phyloP scores from a whole-genome alignment of 2,113 vertebrate genomes.

The Zosterops japonicus region DNA sequence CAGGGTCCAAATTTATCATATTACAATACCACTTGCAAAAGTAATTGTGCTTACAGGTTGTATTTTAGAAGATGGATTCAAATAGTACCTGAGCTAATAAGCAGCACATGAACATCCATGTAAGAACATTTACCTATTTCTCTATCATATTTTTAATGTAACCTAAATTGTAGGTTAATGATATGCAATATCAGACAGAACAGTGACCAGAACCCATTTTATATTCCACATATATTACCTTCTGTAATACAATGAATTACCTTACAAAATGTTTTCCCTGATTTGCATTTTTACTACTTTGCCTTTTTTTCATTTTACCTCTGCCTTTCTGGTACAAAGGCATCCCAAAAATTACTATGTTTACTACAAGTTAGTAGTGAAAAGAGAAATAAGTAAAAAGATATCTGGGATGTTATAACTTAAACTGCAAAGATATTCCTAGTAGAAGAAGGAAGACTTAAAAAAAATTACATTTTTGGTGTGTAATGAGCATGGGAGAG shows the following conservation, averaged over 20 bases:
- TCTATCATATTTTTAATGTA: not conserved
- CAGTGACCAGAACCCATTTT: not conserved
- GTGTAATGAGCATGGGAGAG: not conserved
- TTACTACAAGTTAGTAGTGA: not conserved
- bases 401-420: not conserved
- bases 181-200: not conserved
- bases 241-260: not conserved
- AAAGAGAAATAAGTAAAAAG: not conserved
- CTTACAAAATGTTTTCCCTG: not conserved
- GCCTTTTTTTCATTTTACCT: not conserved
- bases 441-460: not conserved
- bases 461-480: not conserved
- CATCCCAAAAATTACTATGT: not conserved
- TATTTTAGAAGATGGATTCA: not conserved
- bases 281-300: not conserved
- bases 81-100: not conserved
- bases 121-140: not conserved
- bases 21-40: not conserved
- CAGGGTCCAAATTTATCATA: not conserved
- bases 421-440: not conserved
- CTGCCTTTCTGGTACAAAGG: not conserved
- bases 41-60: not conserved
- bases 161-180: not conserved
- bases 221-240: not conserved
- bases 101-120: not conserved